Evolutionary conservation across 2,113 vertebrate species (phyloP).

Genomic region (Eretmochelys imbricata): DNA sequence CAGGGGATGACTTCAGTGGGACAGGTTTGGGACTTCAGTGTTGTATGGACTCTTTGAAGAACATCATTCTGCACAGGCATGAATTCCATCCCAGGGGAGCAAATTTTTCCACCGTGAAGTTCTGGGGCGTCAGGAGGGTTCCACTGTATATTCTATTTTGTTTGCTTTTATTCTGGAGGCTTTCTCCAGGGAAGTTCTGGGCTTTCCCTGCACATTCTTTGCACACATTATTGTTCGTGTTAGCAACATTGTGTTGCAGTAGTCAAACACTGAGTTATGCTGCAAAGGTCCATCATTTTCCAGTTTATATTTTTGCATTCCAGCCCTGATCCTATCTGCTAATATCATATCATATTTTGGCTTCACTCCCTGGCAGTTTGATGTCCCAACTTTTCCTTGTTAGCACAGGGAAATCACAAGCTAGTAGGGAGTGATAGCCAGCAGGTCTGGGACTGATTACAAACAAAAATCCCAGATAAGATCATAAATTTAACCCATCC

Average conservation of each 20-base stretch:
- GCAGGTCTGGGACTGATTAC: constrained; percentile 69
- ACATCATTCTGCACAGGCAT: accelerated
- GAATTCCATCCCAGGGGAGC: background rate
- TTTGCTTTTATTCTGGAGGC: constrained; percentile 27
- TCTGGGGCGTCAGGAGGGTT: constrained; percentile 28
- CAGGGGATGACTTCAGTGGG: background rate
- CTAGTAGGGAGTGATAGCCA: constrained; percentile 26
- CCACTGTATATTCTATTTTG: background rate
- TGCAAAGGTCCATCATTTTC: background rate
- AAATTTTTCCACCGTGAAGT: background rate
- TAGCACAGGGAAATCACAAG: constrained; percentile 46
- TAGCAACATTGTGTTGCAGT: background rate
- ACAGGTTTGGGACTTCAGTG: accelerated
- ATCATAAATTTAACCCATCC: constrained; percentile 58
- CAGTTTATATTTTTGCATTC: constrained; percentile 37
- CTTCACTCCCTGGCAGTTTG: constrained; percentile 34
- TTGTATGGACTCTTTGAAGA: background rate
- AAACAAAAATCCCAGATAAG: constrained; percentile 50
- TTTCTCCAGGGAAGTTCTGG: background rate
- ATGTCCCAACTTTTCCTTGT: constrained; percentile 58
- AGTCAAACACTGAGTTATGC: background rate
- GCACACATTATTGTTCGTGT: background rate
- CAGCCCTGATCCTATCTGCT: constrained; percentile 56
- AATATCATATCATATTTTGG: constrained; percentile 45
- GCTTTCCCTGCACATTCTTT: background rate